Conservation (phyloP, 2,888 invertebrate species). For the Sycophila texana region DNA sequence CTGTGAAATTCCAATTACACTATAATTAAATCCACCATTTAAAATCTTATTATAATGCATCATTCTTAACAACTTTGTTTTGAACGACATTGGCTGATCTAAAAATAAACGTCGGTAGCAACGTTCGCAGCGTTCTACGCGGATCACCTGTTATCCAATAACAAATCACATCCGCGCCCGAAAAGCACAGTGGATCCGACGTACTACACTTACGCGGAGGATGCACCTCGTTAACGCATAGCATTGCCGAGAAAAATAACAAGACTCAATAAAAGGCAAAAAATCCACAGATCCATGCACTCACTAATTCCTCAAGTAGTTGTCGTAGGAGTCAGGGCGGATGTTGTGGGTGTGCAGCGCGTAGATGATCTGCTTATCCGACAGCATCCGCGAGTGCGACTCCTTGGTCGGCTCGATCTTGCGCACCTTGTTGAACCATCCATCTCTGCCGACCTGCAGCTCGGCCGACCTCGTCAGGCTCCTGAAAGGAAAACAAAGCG, state of each 20-base stretch:
- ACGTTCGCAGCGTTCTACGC: too few species aligned
- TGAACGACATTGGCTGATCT: too few species aligned
- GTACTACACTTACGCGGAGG: too few species aligned
- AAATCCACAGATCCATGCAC: conserved; percentile 72
- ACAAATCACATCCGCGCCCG: too few species aligned
- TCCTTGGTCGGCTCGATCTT: conserved; percentile 96
- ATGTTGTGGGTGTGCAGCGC: conserved; percentile 97
- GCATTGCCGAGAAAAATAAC: background rate
- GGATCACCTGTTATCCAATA: too few species aligned
- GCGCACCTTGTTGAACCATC: conserved; percentile 92
- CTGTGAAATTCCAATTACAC: too few species aligned
- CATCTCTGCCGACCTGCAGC: conserved; percentile 78
- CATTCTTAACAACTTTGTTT: too few species aligned
- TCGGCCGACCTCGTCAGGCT: conserved; percentile 72
- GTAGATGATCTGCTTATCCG: conserved; percentile 96
- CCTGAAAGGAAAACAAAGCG: conserved; percentile 59
- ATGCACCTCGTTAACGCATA: too few species aligned
- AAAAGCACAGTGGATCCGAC: too few species aligned
- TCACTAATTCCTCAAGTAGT: conserved; percentile 95
- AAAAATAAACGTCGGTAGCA: too few species aligned
- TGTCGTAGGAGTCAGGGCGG: conserved; percentile 89
- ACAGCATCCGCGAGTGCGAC: conserved; percentile 96
- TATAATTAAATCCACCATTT: too few species aligned
- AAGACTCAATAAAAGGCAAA: background rate
- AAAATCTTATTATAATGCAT: too few species aligned